phyloP scores from a whole-genome alignment of 2,113 vertebrate species.

The Crocuta crocuta region DNA sequence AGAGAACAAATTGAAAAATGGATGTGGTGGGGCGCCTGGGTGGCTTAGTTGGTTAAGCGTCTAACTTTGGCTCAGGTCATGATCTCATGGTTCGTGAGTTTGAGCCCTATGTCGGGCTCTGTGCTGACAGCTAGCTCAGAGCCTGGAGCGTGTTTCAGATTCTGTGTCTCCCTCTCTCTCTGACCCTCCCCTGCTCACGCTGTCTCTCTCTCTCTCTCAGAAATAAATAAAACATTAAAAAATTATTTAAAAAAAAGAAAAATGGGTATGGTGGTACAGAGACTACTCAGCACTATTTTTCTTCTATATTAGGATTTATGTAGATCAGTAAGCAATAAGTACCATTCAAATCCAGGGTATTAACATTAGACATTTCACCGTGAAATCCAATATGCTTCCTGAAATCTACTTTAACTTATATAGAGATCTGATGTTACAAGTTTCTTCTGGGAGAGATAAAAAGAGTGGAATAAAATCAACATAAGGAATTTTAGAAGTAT shows the following conservation, averaged over 20 bases:
- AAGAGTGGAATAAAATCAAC: background rate
- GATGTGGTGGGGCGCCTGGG: too few relatives aligned
- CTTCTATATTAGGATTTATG: conserved; percentile 11
- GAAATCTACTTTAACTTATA: background rate
- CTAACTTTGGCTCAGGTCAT: too few relatives aligned
- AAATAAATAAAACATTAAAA: too few relatives aligned
- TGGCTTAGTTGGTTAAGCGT: too few relatives aligned
- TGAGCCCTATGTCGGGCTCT: too few relatives aligned
- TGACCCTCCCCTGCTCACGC: too few relatives aligned
- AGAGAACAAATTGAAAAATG: background rate
- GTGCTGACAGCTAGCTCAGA: too few relatives aligned
- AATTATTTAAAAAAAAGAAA: too few relatives aligned
- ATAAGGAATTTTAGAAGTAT: background rate
- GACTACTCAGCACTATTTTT: background rate
- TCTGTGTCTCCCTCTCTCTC: too few relatives aligned
- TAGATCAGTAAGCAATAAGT: conserved; percentile 30
- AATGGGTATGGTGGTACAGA: background rate
- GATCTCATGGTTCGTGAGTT: too few relatives aligned
- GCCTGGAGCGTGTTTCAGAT: too few relatives aligned
- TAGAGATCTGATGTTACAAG: background rate
- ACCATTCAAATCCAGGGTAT: background rate
- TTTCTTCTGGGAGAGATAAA: background rate
- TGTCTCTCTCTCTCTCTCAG: too few relatives aligned
- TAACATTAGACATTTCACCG: conserved; percentile 13
- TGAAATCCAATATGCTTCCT: background rate